Base-by-base conservation (phyloP, 2,888 invertebrate genomes). In the Empis stercorea region DNA sequence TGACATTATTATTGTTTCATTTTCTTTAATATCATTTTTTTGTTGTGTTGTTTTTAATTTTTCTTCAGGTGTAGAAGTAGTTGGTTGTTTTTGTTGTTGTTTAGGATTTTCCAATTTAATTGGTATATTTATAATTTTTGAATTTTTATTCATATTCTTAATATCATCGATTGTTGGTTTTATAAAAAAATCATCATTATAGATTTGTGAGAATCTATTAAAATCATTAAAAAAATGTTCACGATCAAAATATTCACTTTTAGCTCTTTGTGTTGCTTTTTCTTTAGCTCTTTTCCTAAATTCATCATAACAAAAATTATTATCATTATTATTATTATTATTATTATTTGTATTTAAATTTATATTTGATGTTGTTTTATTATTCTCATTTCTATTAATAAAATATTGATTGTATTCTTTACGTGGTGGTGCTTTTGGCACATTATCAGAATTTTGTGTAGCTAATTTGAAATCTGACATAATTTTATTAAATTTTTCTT, bases 141-240 rank as follows among this genome's bases (percentile, higher is more conserved):
- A 59, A 60, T 10, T 61, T 59, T 10, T 58, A 56, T n/a, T n/a
- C n/a, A 14, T 61, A 61, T 51, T 32, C n/a, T n/a, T n/a, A n/a
- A n/a, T n/a, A n/a, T n/a, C n/a, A n/a, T n/a, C 50, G 50, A 38
- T 48, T 49, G 17, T 54, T 55, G n/a, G 59, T 60, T 10, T 61
- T 59, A 14, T 62, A 61, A 48, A 27, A 9, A 68, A 56, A 51
- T 66, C 66, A 46, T 57, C 57, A 44, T 64, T 59, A 43, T 68
- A 57, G 44, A 65, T 60, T 49, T 63, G 63, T 4, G 68, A 65
- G n/a, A 66, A 56, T 32, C 63, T 60, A 47, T 69, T 67, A 50
- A 69, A 68, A 56, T 69, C 68, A 59, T 68, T 69, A 61, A 68
- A 66, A 32, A 68, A 57, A 53, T 59, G 62, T 51, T 68, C 66